These are phyloP conservation scores for Elephantulus edwardii DNA, from an alignment of 2,113 vertebrate genomes.

Conservation along the genomic window DNA sequence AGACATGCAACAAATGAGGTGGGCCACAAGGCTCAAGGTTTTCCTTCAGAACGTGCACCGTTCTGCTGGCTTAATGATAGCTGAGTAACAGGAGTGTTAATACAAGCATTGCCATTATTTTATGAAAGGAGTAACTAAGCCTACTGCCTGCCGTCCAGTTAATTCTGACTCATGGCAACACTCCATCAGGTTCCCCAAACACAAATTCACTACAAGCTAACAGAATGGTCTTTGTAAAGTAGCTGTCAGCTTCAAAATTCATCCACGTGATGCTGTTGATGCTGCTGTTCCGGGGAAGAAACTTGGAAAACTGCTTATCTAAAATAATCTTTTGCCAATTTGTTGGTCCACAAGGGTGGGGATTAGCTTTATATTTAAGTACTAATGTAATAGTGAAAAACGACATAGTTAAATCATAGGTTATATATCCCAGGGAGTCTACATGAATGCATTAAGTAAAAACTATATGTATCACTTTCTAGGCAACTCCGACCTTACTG, in stretches of 20 bases:
- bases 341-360: neutral
- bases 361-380: neutral
- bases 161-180: too few relatives aligned
- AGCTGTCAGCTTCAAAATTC: neutral
- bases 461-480: constrained; percentile 37
- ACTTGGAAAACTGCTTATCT: constrained; percentile 8
- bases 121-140: constrained; percentile 27
- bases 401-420: constrained; percentile 1
- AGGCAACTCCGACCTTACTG: constrained; percentile 7
- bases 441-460: constrained; percentile 16
- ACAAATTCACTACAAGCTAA: neutral
- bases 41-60: neutral
- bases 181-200: too few relatives aligned
- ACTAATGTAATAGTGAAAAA: constrained; percentile 23
- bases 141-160: too few relatives aligned
- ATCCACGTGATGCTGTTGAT: neutral
- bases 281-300: neutral
- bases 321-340: constrained; percentile 35
- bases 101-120: neutral
- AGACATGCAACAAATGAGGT: neutral
- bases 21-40: neutral
- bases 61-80: constrained; percentile 1
- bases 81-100: neutral
- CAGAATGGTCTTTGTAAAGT: constrained; percentile 17
- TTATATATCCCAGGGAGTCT: constrained; percentile 14